Conservation (phyloP, 2,113 vertebrate genomes). For the Oreotragus oreotragus region DNA sequence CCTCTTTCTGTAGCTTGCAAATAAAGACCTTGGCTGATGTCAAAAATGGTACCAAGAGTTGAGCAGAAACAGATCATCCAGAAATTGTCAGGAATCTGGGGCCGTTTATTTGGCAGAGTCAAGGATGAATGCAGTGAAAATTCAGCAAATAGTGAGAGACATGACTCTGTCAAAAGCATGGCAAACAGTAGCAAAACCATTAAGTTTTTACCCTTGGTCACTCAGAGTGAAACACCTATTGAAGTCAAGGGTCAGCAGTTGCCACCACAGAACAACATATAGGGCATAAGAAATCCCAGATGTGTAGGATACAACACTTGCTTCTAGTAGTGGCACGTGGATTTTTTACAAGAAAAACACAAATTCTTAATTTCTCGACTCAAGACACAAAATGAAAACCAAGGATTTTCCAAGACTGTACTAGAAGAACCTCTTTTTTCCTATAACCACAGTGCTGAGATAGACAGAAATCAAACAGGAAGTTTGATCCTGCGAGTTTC, state of each 20-base stretch:
- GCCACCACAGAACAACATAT: background rate
- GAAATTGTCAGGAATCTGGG: background rate
- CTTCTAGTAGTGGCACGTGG: background rate
- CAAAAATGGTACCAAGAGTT: constrained; percentile 19
- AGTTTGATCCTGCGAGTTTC: background rate
- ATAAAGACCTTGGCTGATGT: background rate
- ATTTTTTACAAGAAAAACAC: background rate
- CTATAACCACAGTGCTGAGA: background rate
- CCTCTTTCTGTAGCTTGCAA: background rate
- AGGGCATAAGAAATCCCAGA: background rate
- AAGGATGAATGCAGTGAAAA: background rate
- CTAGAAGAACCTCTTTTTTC: background rate
- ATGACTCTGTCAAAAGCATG: background rate
- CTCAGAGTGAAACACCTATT: background rate
- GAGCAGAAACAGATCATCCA: constrained; percentile 1
- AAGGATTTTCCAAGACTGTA: background rate
- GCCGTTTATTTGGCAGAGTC: background rate
- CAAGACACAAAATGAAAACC: constrained; percentile 29
- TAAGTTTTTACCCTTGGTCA: background rate
- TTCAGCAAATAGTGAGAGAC: background rate
- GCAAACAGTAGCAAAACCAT: background rate
- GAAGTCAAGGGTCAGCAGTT: background rate
- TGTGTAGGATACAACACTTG: background rate
- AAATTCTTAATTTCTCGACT: constrained; percentile 1
- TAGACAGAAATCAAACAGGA: constrained; percentile 28